phyloP scores from a whole-genome alignment of 2,888 invertebrate species.

The Spilarctia lutea region DNA sequence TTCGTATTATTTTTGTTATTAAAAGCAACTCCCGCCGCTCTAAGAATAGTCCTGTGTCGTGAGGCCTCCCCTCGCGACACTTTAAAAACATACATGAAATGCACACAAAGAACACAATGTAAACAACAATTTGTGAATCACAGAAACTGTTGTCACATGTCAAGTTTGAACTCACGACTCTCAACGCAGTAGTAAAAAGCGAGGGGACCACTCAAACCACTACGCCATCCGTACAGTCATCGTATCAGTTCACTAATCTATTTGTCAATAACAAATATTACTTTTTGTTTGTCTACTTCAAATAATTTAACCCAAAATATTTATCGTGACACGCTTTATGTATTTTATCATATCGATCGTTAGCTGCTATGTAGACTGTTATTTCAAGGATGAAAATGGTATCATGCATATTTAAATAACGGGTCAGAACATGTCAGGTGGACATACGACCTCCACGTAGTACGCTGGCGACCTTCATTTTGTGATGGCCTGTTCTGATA shows the following conservation, averaged over 20 bases:
- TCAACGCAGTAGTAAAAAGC: too few relatives aligned
- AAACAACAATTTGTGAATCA: too few relatives aligned
- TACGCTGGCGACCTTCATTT: neutral
- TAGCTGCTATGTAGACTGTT: constrained; percentile 20
- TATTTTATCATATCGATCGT: constrained; percentile 39
- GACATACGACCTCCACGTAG: neutral
- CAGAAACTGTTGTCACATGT: too few relatives aligned
- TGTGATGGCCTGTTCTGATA: neutral
- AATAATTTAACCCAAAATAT: constrained; percentile 8
- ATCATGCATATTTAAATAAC: constrained; percentile 32
- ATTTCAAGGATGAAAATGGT: constrained; percentile 36
- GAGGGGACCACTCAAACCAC: too few relatives aligned
- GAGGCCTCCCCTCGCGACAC: too few relatives aligned
- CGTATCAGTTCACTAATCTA: neutral
- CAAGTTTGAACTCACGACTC: too few relatives aligned
- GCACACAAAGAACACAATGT: too few relatives aligned
- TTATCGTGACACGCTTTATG: constrained; percentile 21
- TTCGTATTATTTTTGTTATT: too few relatives aligned
- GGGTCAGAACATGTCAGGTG: neutral
- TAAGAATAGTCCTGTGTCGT: too few relatives aligned
- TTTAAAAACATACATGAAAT: too few relatives aligned
- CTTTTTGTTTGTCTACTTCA: neutral
- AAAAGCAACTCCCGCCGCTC: too few relatives aligned
- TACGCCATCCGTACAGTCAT: too few relatives aligned
- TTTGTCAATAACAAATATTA: neutral